Evolutionary conservation across 2,888 invertebrate species (phyloP).

Genomic region (Thereva nobilitata): DNA sequence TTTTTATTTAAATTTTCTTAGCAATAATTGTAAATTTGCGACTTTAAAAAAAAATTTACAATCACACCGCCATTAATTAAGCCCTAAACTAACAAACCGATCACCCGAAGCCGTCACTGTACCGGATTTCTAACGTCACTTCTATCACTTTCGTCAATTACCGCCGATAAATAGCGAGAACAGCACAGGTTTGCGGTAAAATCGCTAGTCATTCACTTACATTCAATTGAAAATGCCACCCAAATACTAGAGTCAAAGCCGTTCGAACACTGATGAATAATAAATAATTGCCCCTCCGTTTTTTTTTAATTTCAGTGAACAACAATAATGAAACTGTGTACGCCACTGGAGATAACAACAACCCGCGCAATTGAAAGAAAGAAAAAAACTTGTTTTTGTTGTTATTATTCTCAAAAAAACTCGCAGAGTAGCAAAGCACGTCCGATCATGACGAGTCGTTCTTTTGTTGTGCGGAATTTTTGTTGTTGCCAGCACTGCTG

Average conservation of each 20-base stretch:
- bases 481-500: conserved; percentile 42
- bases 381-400: background rate
- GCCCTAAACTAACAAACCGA: no score
- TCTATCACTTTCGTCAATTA: conserved; percentile 15
- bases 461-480: conserved; percentile 55
- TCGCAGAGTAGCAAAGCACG: conserved; percentile 40
- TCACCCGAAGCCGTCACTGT: no score
- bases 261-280: background rate
- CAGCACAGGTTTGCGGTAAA: conserved; percentile 6
- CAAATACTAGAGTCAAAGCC: conserved; percentile 1
- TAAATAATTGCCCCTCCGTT: background rate
- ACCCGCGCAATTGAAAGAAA: conserved; percentile 38
- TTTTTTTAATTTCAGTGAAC: background rate
- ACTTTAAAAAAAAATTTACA: background rate
- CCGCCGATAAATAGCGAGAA: conserved; percentile 27
- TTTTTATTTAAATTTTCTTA: background rate
- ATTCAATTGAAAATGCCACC: conserved; percentile 8
- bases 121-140: background rate
- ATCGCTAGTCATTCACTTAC: conserved; percentile 27
- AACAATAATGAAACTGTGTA: conserved; percentile 4
- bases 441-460: conserved; percentile 58
- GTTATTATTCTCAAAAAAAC: conserved; percentile 3
- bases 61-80: conserved; percentile 24
- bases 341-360: conserved; percentile 39
- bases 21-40: conserved; percentile 12